A percentile compares a stretch with the other conserved stretches of the same genome.
phyloP scores from a whole-genome alignment of 2,888 invertebrate species.

The Strigamia transsilvanica region DNA sequence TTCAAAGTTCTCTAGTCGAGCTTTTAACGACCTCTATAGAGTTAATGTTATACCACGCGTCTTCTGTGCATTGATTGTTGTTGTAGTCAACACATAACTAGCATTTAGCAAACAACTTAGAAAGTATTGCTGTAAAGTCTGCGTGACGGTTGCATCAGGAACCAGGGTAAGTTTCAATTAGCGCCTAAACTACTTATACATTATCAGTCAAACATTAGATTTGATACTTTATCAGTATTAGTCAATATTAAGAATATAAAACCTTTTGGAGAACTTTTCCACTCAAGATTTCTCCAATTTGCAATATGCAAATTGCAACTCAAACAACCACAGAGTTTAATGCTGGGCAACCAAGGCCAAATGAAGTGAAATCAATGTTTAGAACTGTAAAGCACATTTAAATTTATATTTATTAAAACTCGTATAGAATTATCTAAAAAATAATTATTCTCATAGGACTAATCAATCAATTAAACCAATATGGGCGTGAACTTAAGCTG shows the following conservation, averaged over 20 bases:
- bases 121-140: neutral
- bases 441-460: neutral
- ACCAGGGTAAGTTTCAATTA: too few species aligned
- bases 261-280: too few species aligned
- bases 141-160: too few species aligned
- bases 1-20: neutral
- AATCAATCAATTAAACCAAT: neutral
- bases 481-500: neutral
- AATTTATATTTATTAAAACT: too few species aligned
- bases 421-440: neutral
- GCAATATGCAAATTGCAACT: too few species aligned
- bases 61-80: neutral
- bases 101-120: neutral
- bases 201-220: too few species aligned
- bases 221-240: too few species aligned
- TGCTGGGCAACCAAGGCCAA: neutral
- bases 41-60: neutral
- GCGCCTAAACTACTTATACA: too few species aligned
- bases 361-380: neutral
- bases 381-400: neutral
- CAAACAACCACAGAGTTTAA: neutral
- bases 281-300: too few species aligned
- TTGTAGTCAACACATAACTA: neutral
- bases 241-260: too few species aligned
- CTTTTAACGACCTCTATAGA: neutral